Base-by-base conservation (phyloP, 2,797 vertebrate species). In the Sebastiscus tertius region DNA sequence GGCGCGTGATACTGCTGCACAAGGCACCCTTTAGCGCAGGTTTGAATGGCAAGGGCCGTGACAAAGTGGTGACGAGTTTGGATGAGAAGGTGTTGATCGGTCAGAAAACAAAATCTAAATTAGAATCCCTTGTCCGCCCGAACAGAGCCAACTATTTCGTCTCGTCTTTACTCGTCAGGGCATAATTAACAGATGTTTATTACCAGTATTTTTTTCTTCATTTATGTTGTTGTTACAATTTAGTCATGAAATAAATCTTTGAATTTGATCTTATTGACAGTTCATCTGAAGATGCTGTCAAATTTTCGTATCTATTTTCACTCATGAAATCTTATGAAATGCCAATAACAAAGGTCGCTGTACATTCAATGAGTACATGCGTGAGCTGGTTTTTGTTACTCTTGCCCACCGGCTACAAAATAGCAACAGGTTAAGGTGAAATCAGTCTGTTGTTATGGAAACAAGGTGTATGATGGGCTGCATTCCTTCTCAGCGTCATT, bases 381-480 rank as follows among this genome's bases (percentile, higher is more conserved):
- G 34, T 4, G 1, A 56, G 24, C 13, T 18, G 18, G 5, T 24
- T 69, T 26, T 27, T 55, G 34, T 33, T 67, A 63, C 18, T 58
- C 6, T 42, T 6, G 62, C 34, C 55, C 14, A n/a, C 11, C 24
- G 12, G 31, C n/a, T 27, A 16, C 22, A 72, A 36, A 33, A 52
- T 1, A 29, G 16, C 55, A 78, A 67, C 36, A 72, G 22, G 42
- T 61, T 39, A 27, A 27, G 62, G 27, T 55, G 29, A 79, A 29
- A 16, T 34, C 58, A 4, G n/a, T 24, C 18, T 39, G 75, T 81
- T 67, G 72, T 70, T 54, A 77, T 77, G 36, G 72, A 86, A 89
- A 87, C 72, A 54, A 69, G 69, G 12, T 55, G 10, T 3, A 5
- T 69, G 8, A 55, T 54, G 6, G 49, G 46, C 5, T 39, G 26